Evolutionary conservation across 2,888 invertebrate genomes (phyloP).

Genomic region (Leptopterna dolabrata): DNA sequence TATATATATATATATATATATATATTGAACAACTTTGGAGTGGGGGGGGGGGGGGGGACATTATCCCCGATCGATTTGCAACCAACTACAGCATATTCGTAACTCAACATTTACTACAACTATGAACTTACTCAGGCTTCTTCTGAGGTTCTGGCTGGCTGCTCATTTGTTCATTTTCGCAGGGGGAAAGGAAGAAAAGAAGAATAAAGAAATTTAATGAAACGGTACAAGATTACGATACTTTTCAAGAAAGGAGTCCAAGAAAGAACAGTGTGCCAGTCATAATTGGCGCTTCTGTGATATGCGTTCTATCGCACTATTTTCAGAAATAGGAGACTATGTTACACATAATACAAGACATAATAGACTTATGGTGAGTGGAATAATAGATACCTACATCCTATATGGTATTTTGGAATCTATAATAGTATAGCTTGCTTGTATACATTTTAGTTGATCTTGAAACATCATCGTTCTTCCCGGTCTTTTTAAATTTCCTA

Average conservation of each 20-base stretch:
- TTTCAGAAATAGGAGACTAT: neutral
- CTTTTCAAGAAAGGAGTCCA: neutral
- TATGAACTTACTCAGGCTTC: constrained; percentile 65
- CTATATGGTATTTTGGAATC: no score
- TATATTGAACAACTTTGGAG: no score
- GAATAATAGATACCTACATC: no score
- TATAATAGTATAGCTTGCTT: no score
- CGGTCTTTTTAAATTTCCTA: no score
- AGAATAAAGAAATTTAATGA: constrained; percentile 19
- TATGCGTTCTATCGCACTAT: neutral
- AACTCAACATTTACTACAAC: neutral
- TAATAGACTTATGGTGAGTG: no score
- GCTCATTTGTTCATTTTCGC: constrained; percentile 14
- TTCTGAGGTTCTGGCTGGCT: constrained; percentile 64
- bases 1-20: no score
- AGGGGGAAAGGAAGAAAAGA: constrained; percentile 32
- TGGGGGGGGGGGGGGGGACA: no score
- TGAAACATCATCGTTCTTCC: no score
- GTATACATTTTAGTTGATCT: no score
- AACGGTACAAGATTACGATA: neutral
- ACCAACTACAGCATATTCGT: neutral
- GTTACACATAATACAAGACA: no score
- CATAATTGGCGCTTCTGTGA: neutral
- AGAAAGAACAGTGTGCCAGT: neutral
- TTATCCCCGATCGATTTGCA: neutral